Evolutionary conservation across 1,140 invertebrate genomes (phyloP), one percentile per base, ranked within the genome.

Genomic region (Pseudomyrmex gracilis): DNA sequence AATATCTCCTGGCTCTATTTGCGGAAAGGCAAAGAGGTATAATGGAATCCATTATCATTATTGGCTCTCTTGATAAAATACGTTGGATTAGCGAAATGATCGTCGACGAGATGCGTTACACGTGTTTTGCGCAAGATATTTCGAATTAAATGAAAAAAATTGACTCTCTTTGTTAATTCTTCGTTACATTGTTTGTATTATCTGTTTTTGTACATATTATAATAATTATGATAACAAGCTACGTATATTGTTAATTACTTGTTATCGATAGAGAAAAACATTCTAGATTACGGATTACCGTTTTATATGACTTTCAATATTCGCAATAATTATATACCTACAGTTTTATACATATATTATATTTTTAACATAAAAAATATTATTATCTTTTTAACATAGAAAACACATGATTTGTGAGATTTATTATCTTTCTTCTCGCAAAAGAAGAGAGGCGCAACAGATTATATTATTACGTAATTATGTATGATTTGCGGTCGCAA

Each of bases 101-200:
- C 5, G 34, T 76, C 15, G 10, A 7, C 12, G 53, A 43, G 51
- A 10, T 10, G 7, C n/a, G 22, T 15, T 9, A 34, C 10, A 63
- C 9, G 20, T 2, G 2, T 76, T 74, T 22, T 47, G 20, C 15
- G 20, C 15, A 64, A 64, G 66, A 1, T 1, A 20, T 12, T 20
- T 51, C 34, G 10, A 74, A n/a, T 60, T 61, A n/a, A 73, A 45
- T 58, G 15, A 43, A 20, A 43, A 20, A 73, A 58, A 20, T 58
- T 34, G 5, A 34, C 0, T 7, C 34, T 34, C 3, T 34, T 34
- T 34, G 34, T 34, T 34, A 34, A 7, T 0, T 34, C 34, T 34
- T 34, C 7, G 34, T 34, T 34, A 34, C 5, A 34, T 34, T 34
- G 34, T 34, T 34, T 34, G 7, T 5, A 34, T 7, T 7, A 34